Percentiles rank a stretch among this genome's conserved stretches.
Evolutionary conservation across 2,113 vertebrate species (phyloP).

Genomic region (Hylia prasina): DNA sequence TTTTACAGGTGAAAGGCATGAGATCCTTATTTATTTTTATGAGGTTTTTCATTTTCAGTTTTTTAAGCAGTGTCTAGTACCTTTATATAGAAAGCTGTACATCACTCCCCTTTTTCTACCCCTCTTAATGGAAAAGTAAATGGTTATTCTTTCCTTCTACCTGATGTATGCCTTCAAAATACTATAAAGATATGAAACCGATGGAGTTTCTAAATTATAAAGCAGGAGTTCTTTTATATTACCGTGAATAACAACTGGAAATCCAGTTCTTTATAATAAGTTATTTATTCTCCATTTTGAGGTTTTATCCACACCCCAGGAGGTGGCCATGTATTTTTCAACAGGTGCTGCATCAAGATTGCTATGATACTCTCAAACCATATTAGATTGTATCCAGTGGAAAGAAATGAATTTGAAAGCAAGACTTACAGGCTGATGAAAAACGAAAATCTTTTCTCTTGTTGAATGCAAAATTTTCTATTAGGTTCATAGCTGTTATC

Average conservation of each 20-base stretch:
- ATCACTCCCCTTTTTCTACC: background rate
- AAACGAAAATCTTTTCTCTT: constrained; percentile 61
- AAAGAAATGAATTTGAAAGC: constrained; percentile 55
- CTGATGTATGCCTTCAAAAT: constrained; percentile 54
- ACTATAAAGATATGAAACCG: constrained; percentile 57
- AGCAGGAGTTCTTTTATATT: constrained; percentile 55
- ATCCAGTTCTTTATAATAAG: constrained; percentile 68
- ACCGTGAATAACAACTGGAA: constrained; percentile 56
- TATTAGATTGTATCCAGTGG: constrained; percentile 53
- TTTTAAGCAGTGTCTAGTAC: background rate
- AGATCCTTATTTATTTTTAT: constrained; percentile 30
- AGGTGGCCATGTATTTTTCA: constrained; percentile 57
- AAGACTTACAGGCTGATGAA: constrained; percentile 54
- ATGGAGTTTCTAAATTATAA: constrained; percentile 70
- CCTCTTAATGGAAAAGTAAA: constrained; percentile 64
- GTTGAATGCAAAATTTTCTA: constrained; percentile 67
- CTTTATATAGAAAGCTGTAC: constrained; percentile 18
- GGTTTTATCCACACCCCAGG: constrained; percentile 71
- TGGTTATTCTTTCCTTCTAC: constrained; percentile 54
- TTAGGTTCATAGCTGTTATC: constrained; percentile 51
- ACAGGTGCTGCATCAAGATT: constrained; percentile 34
- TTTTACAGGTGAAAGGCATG: background rate
- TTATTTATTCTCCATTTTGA: constrained; percentile 73
- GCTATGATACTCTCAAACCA: constrained; percentile 30
- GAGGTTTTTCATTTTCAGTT: background rate